Evolutionary conservation across 2,888 invertebrate species (phyloP).

Genomic region (Euproctis similis): DNA sequence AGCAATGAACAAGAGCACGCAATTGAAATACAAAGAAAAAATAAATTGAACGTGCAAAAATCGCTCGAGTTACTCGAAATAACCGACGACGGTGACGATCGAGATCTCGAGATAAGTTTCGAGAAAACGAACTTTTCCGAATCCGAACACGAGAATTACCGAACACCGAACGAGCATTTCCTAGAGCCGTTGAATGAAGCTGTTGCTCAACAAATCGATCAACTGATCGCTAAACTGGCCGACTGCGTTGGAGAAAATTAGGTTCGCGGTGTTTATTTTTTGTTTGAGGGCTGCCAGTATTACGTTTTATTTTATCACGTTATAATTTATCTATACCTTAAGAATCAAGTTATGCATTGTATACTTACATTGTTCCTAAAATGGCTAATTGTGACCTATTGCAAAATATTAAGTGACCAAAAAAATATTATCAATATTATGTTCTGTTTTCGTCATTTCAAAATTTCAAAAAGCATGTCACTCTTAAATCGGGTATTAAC

Average conservation of each 20-base stretch:
- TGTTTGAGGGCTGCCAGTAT: slow-evolving; percentile 1
- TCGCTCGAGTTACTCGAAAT: slow-evolving; percentile 54
- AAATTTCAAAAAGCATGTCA: too few relatives aligned
- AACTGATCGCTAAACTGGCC: slow-evolving; percentile 54
- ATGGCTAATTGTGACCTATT: too few relatives aligned
- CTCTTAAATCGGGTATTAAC: too few relatives aligned
- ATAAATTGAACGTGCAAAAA: slow-evolving; percentile 37
- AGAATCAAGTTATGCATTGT: too few relatives aligned
- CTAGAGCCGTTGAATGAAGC: slow-evolving; percentile 54
- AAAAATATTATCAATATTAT: too few relatives aligned
- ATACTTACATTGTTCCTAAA: too few relatives aligned
- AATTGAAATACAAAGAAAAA: slow-evolving; percentile 26
- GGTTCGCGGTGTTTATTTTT: slow-evolving; percentile 20
- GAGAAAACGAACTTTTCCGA: slow-evolving; percentile 49
- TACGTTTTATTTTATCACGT: neutral
- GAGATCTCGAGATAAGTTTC: slow-evolving; percentile 48
- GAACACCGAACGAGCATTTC: slow-evolving; percentile 54
- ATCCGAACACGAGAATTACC: slow-evolving; percentile 49
- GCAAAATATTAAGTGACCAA: too few relatives aligned
- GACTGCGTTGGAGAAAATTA: slow-evolving; percentile 42
- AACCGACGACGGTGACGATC: slow-evolving; percentile 31
- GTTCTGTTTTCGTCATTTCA: too few relatives aligned
- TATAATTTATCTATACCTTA: too few relatives aligned
- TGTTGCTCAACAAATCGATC: slow-evolving; percentile 58
- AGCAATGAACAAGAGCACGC: slow-evolving; percentile 12